These are phyloP conservation scores for Luidia sarsii DNA, from an alignment of 53 echinoderm and acorn worm genomes.

Conservation along the genomic window DNA sequence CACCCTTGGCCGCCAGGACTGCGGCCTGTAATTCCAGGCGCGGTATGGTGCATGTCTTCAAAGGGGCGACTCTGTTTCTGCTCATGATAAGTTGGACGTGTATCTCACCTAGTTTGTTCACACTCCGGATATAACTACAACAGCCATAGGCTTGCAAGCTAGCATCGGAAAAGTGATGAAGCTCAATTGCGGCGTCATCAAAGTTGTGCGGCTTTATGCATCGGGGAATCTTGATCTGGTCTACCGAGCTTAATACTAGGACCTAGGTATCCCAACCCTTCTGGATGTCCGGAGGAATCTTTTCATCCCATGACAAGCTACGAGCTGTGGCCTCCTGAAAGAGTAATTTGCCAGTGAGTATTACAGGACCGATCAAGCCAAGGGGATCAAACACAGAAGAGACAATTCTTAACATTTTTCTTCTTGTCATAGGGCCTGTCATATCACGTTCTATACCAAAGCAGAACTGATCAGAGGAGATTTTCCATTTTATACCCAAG, in stretches of 20 bases:
- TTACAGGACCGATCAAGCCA: slow-evolving; percentile 10
- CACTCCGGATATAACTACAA: slow-evolving; percentile 7
- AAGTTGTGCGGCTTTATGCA: slow-evolving; percentile 23
- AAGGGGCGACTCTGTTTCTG: slow-evolving; percentile 19
- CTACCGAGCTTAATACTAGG: neutral
- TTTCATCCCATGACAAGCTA: slow-evolving; percentile 26
- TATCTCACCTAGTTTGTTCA: neutral
- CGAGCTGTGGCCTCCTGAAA: slow-evolving; percentile 22
- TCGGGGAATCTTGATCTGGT: slow-evolving; percentile 11
- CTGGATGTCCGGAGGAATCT: neutral
- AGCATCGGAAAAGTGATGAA: too few relatives aligned
- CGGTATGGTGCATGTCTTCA: slow-evolving; percentile 19
- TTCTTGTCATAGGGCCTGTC: neutral
- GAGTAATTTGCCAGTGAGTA: too few relatives aligned
- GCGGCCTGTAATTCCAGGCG: too few relatives aligned
- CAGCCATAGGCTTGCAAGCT: slow-evolving; percentile 20
- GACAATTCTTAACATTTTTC: slow-evolving; percentile 1
- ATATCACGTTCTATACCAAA: neutral
- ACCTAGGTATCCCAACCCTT: slow-evolving; percentile 22
- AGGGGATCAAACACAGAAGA: slow-evolving; percentile 23
- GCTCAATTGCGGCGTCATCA: slow-evolving; percentile 23
- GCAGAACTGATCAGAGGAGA: slow-evolving; percentile 10
- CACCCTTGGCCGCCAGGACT: slow-evolving; percentile 2
- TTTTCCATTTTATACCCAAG: slow-evolving; percentile 13
- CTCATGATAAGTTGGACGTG: neutral